phyloP scores from a whole-genome alignment of 2,797 vertebrate species.

The Acipenser ruthenus region DNA sequence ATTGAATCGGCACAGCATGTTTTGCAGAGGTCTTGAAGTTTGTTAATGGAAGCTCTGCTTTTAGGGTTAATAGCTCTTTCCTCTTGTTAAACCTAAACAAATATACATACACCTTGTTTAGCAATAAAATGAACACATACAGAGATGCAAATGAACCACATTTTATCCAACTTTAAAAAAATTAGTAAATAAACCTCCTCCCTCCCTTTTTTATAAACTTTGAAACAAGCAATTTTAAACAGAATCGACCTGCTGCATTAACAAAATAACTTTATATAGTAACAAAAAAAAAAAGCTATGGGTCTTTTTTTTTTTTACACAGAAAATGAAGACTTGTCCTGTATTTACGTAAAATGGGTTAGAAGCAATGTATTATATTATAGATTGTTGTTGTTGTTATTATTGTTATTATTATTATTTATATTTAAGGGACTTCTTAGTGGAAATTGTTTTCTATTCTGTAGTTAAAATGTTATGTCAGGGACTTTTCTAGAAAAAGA shows the following conservation, averaged over 20 bases:
- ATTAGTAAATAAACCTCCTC: conserved; percentile 27
- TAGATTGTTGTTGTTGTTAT: conserved; percentile 31
- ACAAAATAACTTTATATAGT: conserved; percentile 44
- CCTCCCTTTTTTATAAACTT: conserved; percentile 27
- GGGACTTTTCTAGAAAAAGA: conserved; percentile 55
- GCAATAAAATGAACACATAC: conserved; percentile 4
- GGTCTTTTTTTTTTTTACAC: conserved; percentile 24
- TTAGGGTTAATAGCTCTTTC: no score
- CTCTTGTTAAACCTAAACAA: conserved; percentile 46
- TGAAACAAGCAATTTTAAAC: no score
- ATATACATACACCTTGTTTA: conserved; percentile 35
- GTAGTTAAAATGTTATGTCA: conserved; percentile 56
- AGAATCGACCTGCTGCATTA: conserved; percentile 31
- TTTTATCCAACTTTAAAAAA: conserved; percentile 28
- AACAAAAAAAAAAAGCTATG: conserved; percentile 17
- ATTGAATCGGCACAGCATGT: no score
- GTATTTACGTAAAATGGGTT: conserved; percentile 32
- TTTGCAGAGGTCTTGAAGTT: no score
- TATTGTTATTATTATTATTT: conserved; percentile 56
- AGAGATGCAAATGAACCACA: no score
- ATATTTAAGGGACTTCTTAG: conserved; percentile 69
- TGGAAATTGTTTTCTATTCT: conserved; percentile 48
- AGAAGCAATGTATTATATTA: conserved; percentile 12
- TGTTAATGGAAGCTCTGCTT: no score
- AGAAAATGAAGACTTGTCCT: conserved; percentile 31